These are phyloP conservation scores for Riptortus pedestris DNA, from an alignment of 1,140 invertebrate species.

Conservation along the genomic window DNA sequence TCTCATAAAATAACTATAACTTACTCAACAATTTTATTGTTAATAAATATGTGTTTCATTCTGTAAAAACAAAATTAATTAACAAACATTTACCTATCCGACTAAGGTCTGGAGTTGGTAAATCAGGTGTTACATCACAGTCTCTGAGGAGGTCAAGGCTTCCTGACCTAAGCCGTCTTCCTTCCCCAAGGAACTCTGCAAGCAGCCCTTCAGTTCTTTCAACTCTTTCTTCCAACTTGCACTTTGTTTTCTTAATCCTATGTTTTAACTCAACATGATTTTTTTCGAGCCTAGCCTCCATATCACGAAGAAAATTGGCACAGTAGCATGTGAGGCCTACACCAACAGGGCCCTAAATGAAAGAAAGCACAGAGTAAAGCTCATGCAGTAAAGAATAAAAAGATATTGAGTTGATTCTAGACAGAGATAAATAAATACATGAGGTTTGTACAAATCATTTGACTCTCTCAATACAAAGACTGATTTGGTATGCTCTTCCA, in stretches of 20 bases:
- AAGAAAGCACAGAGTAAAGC: neutral
- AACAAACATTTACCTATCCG: neutral
- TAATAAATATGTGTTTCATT: too few relatives aligned
- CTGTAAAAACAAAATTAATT: too few relatives aligned
- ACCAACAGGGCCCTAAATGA: slow-evolving; percentile 63
- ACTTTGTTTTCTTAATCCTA: slow-evolving; percentile 69
- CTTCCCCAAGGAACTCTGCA: neutral
- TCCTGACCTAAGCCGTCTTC: neutral
- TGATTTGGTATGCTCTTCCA: too few relatives aligned
- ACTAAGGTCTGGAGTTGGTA: slow-evolving; percentile 2
- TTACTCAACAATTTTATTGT: too few relatives aligned
- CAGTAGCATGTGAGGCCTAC: slow-evolving; percentile 77
- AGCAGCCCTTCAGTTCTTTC: slow-evolving; percentile 21
- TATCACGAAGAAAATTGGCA: slow-evolving; percentile 65
- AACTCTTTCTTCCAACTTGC: slow-evolving; percentile 68
- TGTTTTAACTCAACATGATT: slow-evolving; percentile 77
- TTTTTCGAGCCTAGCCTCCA: slow-evolving; percentile 73
- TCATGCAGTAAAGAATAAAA: neutral
- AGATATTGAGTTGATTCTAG: neutral
- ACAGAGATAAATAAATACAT: neutral
- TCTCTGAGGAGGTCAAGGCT: slow-evolving; percentile 9
- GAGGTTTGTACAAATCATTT: neutral
- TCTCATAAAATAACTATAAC: too few relatives aligned
- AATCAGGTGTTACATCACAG: slow-evolving; percentile 7
- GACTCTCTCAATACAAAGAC: too few relatives aligned